Conservation (phyloP, 64 coral and sea anemone species). For the Acropora yongei region DNA sequence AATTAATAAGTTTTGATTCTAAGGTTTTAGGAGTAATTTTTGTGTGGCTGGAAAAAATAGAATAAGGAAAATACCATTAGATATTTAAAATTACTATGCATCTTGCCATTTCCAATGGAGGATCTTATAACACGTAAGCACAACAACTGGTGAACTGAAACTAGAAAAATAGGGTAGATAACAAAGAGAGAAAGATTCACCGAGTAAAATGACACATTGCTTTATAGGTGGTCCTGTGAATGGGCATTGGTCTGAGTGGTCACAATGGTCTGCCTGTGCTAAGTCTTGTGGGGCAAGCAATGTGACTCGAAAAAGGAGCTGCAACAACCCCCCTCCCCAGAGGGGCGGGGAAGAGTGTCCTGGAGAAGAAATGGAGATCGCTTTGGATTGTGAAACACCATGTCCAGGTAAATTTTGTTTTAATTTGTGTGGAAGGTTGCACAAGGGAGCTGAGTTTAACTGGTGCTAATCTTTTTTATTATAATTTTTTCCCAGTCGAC, state of each 20-base stretch:
- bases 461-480: background rate
- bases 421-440: background rate
- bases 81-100: no score
- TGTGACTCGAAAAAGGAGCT: constrained; percentile 13
- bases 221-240: constrained; percentile 29
- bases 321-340: constrained; percentile 44
- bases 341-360: constrained; percentile 49
- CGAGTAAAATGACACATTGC: background rate
- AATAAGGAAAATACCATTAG: no score
- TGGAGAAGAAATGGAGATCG: constrained; percentile 10
- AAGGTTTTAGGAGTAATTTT: no score
- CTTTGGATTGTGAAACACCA: constrained; percentile 16
- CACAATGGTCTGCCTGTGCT: constrained; percentile 36
- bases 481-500: constrained; percentile 43
- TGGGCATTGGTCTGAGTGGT: constrained; percentile 63
- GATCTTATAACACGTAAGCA: no score
- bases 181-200: background rate
- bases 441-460: no score
- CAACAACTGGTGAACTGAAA: no score
- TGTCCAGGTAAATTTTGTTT: constrained; percentile 41
- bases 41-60: no score
- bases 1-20: no score
- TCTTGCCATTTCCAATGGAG: no score
- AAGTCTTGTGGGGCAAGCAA: constrained; percentile 53
- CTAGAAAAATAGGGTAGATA: background rate